Conservation (phyloP, 1,140 invertebrate genomes). For the Caenorhabditis brenneri region DNA sequence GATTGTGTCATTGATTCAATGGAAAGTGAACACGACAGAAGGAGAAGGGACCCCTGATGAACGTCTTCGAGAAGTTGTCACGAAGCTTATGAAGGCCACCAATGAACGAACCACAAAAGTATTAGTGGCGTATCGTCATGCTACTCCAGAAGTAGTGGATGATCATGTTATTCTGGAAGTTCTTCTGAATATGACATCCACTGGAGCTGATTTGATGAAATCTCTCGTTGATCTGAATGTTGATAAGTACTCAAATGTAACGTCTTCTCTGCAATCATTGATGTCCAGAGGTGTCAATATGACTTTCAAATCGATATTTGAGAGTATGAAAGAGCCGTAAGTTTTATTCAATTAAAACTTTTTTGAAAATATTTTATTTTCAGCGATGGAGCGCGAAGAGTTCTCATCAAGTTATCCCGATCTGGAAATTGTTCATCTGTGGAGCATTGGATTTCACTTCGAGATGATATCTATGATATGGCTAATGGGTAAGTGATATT, state of each 20-base stretch:
- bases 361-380: neutral
- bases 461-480: conserved; percentile 30
- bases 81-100: neutral
- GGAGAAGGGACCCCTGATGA: neutral
- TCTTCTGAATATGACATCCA: conserved; percentile 12
- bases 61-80: neutral
- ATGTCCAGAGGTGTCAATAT: conserved; percentile 30
- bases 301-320: conserved; percentile 25
- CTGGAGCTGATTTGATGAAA: conserved; percentile 1
- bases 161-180: conserved; percentile 20
- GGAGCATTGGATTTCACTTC: neutral
- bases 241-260: neutral
- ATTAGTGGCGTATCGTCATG: neutral
- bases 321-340: conserved; percentile 27
- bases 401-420: conserved; percentile 6
- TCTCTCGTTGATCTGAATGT: neutral
- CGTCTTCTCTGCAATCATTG: neutral
- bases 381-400: conserved; percentile 7
- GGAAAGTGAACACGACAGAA: neutral
- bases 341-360: too few relatives aligned
- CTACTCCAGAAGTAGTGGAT: neutral
- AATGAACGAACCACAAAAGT: conserved; percentile 34
- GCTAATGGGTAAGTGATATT: neutral
- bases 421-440: conserved; percentile 9
- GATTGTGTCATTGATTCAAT: conserved; percentile 1